These are phyloP conservation scores for Anolis sagrei DNA, from an alignment of 2,113 vertebrate genomes.

Conservation along the genomic window DNA sequence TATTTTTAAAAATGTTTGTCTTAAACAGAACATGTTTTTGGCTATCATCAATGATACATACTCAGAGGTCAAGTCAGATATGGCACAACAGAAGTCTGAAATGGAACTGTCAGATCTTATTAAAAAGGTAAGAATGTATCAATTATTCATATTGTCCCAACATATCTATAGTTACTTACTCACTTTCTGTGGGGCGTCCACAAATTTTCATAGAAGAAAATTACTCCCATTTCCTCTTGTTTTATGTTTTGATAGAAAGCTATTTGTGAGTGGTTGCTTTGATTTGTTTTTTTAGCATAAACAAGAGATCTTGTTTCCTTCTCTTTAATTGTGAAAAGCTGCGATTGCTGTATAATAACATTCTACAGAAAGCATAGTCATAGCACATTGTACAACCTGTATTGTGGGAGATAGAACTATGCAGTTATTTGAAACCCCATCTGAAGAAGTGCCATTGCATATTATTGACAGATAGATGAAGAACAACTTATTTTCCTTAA, in stretches of 20 bases:
- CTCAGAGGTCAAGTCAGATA: conserved; percentile 95
- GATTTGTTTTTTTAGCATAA: too few relatives aligned
- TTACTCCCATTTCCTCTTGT: not conserved
- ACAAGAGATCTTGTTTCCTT: too few relatives aligned
- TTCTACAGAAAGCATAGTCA: not conserved
- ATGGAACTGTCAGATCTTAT: conserved; percentile 97
- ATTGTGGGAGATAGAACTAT: not conserved
- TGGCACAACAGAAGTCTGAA: conserved; percentile 96
- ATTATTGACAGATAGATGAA: not conserved
- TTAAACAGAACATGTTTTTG: conserved; percentile 94
- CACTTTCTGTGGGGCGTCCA: not conserved
- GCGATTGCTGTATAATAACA: not conserved
- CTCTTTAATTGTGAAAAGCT: not conserved
- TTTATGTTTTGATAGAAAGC: not conserved
- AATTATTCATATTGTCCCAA: not conserved
- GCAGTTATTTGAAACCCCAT: not conserved
- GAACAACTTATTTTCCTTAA: too few relatives aligned
- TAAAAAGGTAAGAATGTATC: conserved; percentile 85
- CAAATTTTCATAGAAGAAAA: not conserved
- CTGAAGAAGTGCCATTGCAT: not conserved
- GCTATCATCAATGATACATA: conserved; percentile 98
- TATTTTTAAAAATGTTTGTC: conserved; percentile 41
- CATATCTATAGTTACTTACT: not conserved
- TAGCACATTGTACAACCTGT: not conserved
- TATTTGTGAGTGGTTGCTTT: too few relatives aligned